These are phyloP conservation scores for Drosophila atroscutellata DNA, from an alignment of 2,888 invertebrate genomes.

Conservation along the genomic window DNA sequence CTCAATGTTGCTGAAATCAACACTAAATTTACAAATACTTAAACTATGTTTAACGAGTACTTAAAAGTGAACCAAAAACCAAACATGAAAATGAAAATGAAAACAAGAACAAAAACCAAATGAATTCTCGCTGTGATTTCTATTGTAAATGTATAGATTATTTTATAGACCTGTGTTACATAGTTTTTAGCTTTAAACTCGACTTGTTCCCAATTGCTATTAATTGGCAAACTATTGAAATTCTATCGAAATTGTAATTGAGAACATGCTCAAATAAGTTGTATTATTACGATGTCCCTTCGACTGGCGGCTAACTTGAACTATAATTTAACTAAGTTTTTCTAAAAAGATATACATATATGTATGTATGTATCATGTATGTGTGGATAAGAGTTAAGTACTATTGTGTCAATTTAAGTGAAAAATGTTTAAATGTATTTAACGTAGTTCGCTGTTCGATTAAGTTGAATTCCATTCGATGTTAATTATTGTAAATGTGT, in stretches of 20 bases:
- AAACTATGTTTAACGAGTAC: conserved; percentile 28
- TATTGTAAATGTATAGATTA: conserved; percentile 72
- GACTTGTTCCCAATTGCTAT: conserved; percentile 1
- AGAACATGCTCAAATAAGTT: conserved; percentile 19
- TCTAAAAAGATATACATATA: conserved; percentile 2
- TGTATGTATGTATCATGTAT: conserved; percentile 6
- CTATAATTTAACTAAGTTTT: conserved; percentile 60
- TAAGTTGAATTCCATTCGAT: conserved; percentile 43
- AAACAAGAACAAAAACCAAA: conserved; percentile 36
- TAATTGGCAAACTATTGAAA: not conserved
- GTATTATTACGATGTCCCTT: conserved; percentile 2
- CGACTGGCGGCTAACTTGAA: conserved; percentile 29
- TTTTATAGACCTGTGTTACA: conserved; percentile 72
- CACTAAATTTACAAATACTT: conserved; percentile 51
- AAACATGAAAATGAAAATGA: not conserved
- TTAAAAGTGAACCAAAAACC: conserved; percentile 37
- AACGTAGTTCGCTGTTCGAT: conserved; percentile 52
- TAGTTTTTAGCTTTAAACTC: conserved; percentile 65
- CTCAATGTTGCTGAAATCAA: conserved; percentile 80
- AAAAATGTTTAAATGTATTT: conserved; percentile 42
- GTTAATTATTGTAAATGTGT: conserved; percentile 55
- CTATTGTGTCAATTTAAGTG: conserved; percentile 62
- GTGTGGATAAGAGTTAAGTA: conserved; percentile 34
- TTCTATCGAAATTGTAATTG: conserved; percentile 16
- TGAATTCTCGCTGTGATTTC: conserved; percentile 81